Conservation (phyloP, 2,113 vertebrate species). For the Nematolebias whitei region DNA sequence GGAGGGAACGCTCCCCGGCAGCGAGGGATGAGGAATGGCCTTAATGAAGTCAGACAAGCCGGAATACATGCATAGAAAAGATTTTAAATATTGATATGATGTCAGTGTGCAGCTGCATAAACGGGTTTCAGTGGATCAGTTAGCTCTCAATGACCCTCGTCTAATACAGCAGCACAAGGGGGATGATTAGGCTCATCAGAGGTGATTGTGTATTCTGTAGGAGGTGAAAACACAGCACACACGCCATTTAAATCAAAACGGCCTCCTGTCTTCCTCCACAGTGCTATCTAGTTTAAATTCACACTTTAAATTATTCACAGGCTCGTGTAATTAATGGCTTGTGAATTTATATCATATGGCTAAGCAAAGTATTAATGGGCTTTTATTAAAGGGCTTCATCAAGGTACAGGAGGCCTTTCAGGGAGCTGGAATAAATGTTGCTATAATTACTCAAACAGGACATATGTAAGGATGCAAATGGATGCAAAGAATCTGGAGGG, state of each 20-base stretch:
- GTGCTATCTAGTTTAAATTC: conserved; percentile 61
- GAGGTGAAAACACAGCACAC: conserved; percentile 70
- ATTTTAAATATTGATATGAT: conserved; percentile 96
- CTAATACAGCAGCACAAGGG: conserved; percentile 76
- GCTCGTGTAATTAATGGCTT: conserved; percentile 70
- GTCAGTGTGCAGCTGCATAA: conserved; percentile 86
- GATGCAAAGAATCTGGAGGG: conserved; percentile 21
- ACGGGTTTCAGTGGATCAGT: conserved; percentile 84
- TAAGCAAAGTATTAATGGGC: conserved; percentile 66
- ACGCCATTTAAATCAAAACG: conserved; percentile 41
- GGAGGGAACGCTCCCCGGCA: conserved; percentile 84
- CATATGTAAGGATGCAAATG: not conserved
- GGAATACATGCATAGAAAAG: conserved; percentile 93
- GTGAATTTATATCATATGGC: conserved; percentile 67
- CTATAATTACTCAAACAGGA: conserved; percentile 34
- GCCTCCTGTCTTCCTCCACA: conserved; percentile 46
- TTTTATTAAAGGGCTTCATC: conserved; percentile 76
- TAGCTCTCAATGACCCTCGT: conserved; percentile 77
- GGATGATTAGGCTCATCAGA: conserved; percentile 85
- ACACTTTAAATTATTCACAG: conserved; percentile 73
- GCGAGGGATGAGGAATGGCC: conserved; percentile 87
- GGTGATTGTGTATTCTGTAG: conserved; percentile 72
- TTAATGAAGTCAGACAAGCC: conserved; percentile 94
- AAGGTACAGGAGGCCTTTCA: conserved; percentile 62
- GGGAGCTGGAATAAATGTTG: conserved; percentile 54